These are phyloP conservation scores for Pseudomyrmex cubaensis DNA, from an alignment of 1,140 invertebrate genomes.

Conservation along the genomic window DNA sequence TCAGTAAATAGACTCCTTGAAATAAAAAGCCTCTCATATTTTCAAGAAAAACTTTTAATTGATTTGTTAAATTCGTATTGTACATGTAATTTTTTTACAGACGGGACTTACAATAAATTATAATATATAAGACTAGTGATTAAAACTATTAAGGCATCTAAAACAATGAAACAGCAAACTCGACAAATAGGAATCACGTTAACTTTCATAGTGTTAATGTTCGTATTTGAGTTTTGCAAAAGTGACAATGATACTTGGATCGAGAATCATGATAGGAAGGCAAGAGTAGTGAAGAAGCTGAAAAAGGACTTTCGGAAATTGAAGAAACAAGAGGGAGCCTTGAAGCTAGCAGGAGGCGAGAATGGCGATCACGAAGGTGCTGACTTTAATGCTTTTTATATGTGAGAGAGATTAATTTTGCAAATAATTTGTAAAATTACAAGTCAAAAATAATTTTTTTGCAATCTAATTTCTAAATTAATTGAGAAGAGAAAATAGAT, in stretches of 20 bases:
- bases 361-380: conserved; percentile 89
- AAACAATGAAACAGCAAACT: conserved; percentile 27
- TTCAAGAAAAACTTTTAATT: background rate
- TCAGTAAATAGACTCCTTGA: no score
- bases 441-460: no score
- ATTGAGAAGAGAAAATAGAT: no score
- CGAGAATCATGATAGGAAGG: conserved; percentile 77
- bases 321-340: conserved; percentile 89
- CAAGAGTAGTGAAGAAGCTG: conserved; percentile 84
- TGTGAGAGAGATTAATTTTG: no score
- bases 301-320: conserved; percentile 86
- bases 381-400: background rate
- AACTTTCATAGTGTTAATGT: conserved; percentile 9
- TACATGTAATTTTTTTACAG: background rate
- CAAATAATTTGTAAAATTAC: no score
- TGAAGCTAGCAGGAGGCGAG: conserved; percentile 89
- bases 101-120: no score
- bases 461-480: no score
- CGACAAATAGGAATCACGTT: conserved; percentile 24
- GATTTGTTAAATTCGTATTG: no score
- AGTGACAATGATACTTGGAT: conserved; percentile 37
- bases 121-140: background rate
- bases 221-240: conserved; percentile 29
- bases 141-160: background rate
- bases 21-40: background rate